Conservation (phyloP, 2,113 vertebrate genomes). For the Speoplatyrhinus poulsoni region DNA sequence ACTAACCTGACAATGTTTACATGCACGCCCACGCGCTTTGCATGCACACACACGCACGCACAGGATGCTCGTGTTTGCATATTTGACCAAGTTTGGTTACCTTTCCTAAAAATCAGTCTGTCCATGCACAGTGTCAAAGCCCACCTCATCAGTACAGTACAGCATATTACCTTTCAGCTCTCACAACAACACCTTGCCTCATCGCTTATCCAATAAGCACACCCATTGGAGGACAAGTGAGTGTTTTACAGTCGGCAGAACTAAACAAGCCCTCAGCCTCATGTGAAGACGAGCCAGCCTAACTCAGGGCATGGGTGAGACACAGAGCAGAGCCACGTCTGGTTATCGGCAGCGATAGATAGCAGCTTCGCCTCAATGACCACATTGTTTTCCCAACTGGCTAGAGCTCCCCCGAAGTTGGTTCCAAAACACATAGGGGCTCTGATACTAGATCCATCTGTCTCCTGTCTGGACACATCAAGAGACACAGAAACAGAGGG, state of each 20-base stretch:
- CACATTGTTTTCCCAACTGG: conserved; percentile 63
- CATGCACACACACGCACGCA: no score
- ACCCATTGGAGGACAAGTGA: background rate
- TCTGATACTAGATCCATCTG: conserved; percentile 40
- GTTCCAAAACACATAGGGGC: conserved; percentile 59
- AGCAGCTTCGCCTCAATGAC: conserved; percentile 43
- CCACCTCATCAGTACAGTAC: background rate
- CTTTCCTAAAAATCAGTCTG: background rate
- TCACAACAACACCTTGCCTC: conserved; percentile 6
- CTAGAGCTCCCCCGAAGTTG: conserved; percentile 30
- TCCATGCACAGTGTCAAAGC: background rate
- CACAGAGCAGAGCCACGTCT: conserved; percentile 46
- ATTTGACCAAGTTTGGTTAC: conserved; percentile 4
- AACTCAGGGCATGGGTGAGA: conserved; percentile 56
- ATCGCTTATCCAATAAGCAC: conserved; percentile 17
- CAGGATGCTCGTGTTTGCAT: background rate
- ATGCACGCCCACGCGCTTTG: background rate
- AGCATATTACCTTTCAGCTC: conserved; percentile 2
- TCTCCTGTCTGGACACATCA: conserved; percentile 31
- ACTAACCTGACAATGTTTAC: background rate
- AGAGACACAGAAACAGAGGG: background rate
- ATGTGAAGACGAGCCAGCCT: conserved; percentile 23
- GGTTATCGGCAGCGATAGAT: conserved; percentile 42
- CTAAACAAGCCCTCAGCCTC: conserved; percentile 31
- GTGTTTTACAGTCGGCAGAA: conserved; percentile 1